Conservation (phyloP, 2,797 vertebrate genomes). For the Sebastes hubbsi region DNA sequence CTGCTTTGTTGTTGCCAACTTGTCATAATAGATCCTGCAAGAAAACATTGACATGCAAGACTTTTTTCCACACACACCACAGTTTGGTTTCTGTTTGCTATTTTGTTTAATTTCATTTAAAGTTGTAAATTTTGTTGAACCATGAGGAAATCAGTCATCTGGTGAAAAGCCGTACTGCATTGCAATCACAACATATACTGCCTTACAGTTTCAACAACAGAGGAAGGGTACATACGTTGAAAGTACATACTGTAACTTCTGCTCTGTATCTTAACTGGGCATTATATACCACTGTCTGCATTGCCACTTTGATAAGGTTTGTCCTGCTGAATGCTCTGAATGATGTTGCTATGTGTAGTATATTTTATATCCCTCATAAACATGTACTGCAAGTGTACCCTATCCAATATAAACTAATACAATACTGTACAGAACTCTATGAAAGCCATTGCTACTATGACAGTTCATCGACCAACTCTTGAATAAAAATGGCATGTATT, state of each 20-base stretch:
- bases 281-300: slow-evolving; percentile 91
- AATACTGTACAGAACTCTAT: slow-evolving; percentile 73
- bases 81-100: slow-evolving; percentile 50
- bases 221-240: slow-evolving; percentile 78
- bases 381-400: slow-evolving; percentile 71
- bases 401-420: slow-evolving; percentile 48
- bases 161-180: slow-evolving; percentile 70
- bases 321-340: slow-evolving; percentile 89
- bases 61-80: slow-evolving; percentile 43
- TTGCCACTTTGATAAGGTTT: slow-evolving; percentile 88
- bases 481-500: slow-evolving; percentile 82
- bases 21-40: slow-evolving; percentile 66
- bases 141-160: slow-evolving; percentile 54
- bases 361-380: slow-evolving; percentile 79
- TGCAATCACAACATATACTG: slow-evolving; percentile 78
- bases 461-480: slow-evolving; percentile 77
- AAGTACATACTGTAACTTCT: slow-evolving; percentile 73
- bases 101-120: slow-evolving; percentile 68
- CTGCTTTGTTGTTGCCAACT: slow-evolving; percentile 73
- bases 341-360: slow-evolving; percentile 75
- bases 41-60: slow-evolving; percentile 28
- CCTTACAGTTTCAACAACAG: slow-evolving; percentile 87
- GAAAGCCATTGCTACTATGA: slow-evolving; percentile 71
- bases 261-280: slow-evolving; percentile 86
- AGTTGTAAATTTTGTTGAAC: slow-evolving; percentile 85